Evolutionary conservation across 2,888 invertebrate genomes (phyloP), one percentile per base, ranked within the genome.

Genomic region (Pilophorus perplexus): DNA sequence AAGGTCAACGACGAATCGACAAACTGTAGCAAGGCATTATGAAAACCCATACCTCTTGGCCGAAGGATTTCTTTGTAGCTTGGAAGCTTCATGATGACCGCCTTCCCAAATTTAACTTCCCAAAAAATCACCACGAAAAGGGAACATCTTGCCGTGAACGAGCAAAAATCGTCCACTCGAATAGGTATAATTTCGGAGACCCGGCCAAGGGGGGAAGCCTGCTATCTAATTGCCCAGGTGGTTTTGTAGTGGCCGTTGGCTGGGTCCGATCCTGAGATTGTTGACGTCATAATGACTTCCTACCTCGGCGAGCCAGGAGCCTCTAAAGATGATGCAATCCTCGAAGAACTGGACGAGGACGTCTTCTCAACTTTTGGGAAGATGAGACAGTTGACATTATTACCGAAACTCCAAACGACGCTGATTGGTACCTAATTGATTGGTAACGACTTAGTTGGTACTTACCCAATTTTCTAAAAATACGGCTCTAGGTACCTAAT

Each of bases 241-340:
- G n/a, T n/a, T n/a, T n/a, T n/a, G n/a, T n/a, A n/a, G 52, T 52
- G 52, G 52, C 18, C 28, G 12, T 52, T 25, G 22, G 16, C 33
- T 20, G 18, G 52, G 28, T 52, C 28, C 18, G 52, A 52, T 16
- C 33, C 52, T 28, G 28, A 33, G 52, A 16, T 18, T 33, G 28
- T 25, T 52, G 52, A 52, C 52, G 52, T 52, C 52, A 52, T 52
- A 52, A 52, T 16, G 52, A 52, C 52, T 52, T 52, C 52, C 52
- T 52, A 52, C 52, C 52, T 27, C 27, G 18, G 48, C n/a, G 12
- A n/a, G n/a, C n/a, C n/a, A n/a, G n/a, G n/a, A n/a, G 10, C 27
- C 10, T 10, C 28, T 10, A n/a, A 25, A 18, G 28, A 14, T 52
- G 52, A 52, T 52, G 52, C 52, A 52, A 52, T 28, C 52, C 28